Base-by-base conservation (phyloP, 2,797 vertebrate genomes). In the Megalops cyprinoides region DNA sequence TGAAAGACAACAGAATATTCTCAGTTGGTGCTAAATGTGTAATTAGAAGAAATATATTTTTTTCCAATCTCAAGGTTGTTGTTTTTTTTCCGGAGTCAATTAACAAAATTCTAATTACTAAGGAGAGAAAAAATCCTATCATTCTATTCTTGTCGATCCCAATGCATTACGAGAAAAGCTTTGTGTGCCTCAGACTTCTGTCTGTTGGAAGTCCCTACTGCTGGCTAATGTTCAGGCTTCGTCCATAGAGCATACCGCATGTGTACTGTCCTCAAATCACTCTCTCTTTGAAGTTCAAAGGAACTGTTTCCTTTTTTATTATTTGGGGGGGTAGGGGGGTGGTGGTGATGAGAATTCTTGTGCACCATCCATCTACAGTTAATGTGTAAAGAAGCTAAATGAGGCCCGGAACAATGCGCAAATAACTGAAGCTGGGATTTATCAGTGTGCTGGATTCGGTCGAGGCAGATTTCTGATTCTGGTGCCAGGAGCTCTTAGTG, bases 101-200 rank as follows among this genome's bases (percentile, higher is more conserved):
- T 82, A 82, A 60, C 76, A 67, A n/a, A 65, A 42, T 74, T 74
- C 44, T 60, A 79, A 67, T 65, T 76, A 74, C 78, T 55, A 44
- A 46, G n/a, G 39, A 23, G 28, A 15, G 51, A n/a, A 34, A 62
- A 58, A 60, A 67, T 25, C 6, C 60, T 37, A 55, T 10, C 51
- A 23, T n/a, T 42, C 44, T 67, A 31, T 60, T 76, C 4, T 23
- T 69, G 42, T n/a, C n/a, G 44, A 49, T 81, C 49, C 34, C 53
- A 58, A 12, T 25, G 49, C 44, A 37, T 82, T 46, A 5, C 44
- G 67, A 53, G 37, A 62, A 79, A 6, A 65, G 28, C 58, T 53
- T 62, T 42, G 31, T 37, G 48, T 60, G 48, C 55, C 75, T 31
- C 37, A 37, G 55, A 23, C 28, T 20, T n/a, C n/a, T 56, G 51